phyloP scores from a whole-genome alignment of 2,113 vertebrate species.

The Chaenocephalus aceratus region DNA sequence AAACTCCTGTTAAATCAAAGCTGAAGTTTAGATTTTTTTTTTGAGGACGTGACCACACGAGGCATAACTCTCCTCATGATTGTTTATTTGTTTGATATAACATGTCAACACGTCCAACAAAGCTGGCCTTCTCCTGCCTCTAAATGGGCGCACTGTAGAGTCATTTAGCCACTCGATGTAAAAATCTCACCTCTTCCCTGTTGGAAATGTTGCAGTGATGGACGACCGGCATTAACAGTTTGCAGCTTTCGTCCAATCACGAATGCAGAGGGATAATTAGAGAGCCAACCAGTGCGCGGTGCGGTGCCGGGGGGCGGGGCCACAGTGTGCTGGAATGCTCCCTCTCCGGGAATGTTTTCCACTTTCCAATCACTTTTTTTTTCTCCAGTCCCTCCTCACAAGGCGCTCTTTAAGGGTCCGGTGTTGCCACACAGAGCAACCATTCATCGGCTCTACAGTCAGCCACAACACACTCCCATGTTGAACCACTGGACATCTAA shows the following conservation, averaged over 20 bases:
- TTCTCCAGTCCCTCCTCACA: slow-evolving; percentile 82
- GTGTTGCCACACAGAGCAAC: slow-evolving; percentile 86
- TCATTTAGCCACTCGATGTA: slow-evolving; percentile 77
- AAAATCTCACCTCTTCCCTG: slow-evolving; percentile 79
- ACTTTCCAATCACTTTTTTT: slow-evolving; percentile 83
- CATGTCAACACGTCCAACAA: slow-evolving; percentile 79
- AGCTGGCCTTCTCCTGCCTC: slow-evolving; percentile 74
- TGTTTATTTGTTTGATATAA: slow-evolving; percentile 83
- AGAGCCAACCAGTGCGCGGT: slow-evolving; percentile 61
- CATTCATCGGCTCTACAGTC: slow-evolving; percentile 84
- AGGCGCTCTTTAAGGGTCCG: slow-evolving; percentile 88
- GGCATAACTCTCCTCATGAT: slow-evolving; percentile 70
- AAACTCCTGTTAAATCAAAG: slow-evolving; percentile 9
- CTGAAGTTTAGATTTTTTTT: slow-evolving; percentile 30
- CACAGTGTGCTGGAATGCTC: slow-evolving; percentile 71
- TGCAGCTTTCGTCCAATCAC: slow-evolving; percentile 50
- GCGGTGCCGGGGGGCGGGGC: slow-evolving; percentile 48
- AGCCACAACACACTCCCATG: slow-evolving; percentile 84
- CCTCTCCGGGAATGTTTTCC: slow-evolving; percentile 85
- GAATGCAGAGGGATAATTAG: slow-evolving; percentile 43
- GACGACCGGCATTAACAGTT: slow-evolving; percentile 63
- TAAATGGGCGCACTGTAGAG: slow-evolving; percentile 80
- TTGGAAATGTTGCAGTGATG: slow-evolving; percentile 69
- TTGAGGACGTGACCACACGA: slow-evolving; percentile 52
- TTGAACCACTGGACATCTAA: slow-evolving; percentile 76